phyloP scores from a whole-genome alignment of 2,113 vertebrate species.

The Phylloscopus trochiloides region DNA sequence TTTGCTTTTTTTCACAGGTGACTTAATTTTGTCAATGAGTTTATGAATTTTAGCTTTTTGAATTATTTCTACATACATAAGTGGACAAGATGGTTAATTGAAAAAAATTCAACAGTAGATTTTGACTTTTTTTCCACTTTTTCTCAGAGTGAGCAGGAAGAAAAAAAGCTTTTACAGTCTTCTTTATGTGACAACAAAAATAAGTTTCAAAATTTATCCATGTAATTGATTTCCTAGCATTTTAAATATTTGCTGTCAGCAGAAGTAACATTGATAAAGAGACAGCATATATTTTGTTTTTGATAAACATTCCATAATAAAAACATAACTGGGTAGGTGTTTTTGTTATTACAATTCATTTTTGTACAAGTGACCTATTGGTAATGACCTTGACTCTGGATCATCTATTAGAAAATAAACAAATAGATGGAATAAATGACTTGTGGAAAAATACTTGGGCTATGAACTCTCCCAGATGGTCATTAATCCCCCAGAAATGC shows the following conservation, averaged over 20 bases:
- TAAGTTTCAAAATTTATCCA: neutral
- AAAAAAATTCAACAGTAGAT: neutral
- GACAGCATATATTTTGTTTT: neutral
- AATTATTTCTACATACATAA: neutral
- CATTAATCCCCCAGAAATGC: slow-evolving; percentile 3
- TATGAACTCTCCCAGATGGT: neutral
- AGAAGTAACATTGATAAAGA: neutral
- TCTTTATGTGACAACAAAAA: neutral
- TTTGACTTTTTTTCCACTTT: neutral
- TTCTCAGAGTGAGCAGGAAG: neutral
- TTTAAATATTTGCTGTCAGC: neutral
- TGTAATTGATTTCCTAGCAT: neutral
- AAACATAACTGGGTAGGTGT: neutral
- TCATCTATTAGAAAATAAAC: neutral
- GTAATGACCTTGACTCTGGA: neutral
- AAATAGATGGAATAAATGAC: slow-evolving; percentile 9
- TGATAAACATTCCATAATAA: neutral
- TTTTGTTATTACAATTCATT: neutral
- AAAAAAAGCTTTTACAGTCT: neutral
- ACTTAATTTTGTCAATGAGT: neutral
- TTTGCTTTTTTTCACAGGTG: neutral
- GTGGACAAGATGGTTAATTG: neutral
- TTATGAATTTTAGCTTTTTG: neutral
- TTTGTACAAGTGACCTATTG: neutral
- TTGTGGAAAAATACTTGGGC: neutral